Evolutionary conservation across 2,888 invertebrate species (phyloP).

Genomic region (Pomacea canaliculata): DNA sequence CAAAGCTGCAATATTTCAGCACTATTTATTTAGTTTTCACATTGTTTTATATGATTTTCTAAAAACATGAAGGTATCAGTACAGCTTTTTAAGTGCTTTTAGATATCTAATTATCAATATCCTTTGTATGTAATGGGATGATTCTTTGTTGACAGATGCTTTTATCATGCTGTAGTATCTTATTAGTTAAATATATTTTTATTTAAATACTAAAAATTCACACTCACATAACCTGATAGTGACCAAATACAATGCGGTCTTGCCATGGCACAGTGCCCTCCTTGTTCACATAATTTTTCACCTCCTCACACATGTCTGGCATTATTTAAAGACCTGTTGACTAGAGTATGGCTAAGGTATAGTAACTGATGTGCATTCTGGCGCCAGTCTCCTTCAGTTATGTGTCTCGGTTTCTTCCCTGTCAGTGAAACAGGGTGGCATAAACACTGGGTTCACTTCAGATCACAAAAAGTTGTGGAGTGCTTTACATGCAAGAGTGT

Average conservation of each 20-base stretch:
- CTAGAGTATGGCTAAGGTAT: not conserved
- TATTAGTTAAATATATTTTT: no score
- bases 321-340: not conserved
- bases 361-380: not conserved
- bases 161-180: no score
- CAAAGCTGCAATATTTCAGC: no score
- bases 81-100: no score
- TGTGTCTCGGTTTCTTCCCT: not conserved
- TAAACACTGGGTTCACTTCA: not conserved
- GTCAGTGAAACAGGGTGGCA: not conserved
- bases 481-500: not conserved
- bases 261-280: not conserved
- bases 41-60: no score
- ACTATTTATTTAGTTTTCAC: no score
- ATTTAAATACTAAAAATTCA: no score
- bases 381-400: slow-evolving; percentile 1
- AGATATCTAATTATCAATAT: no score
- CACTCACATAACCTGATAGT: no score
- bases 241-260: not conserved
- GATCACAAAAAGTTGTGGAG: not conserved
- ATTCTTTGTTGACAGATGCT: no score
- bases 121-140: no score
- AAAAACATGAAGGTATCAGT: no score
- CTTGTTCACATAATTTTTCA: not conserved
- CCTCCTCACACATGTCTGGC: not conserved